Conservation (phyloP, 2,113 vertebrate genomes). For the Thinocorus orbignyianus region DNA sequence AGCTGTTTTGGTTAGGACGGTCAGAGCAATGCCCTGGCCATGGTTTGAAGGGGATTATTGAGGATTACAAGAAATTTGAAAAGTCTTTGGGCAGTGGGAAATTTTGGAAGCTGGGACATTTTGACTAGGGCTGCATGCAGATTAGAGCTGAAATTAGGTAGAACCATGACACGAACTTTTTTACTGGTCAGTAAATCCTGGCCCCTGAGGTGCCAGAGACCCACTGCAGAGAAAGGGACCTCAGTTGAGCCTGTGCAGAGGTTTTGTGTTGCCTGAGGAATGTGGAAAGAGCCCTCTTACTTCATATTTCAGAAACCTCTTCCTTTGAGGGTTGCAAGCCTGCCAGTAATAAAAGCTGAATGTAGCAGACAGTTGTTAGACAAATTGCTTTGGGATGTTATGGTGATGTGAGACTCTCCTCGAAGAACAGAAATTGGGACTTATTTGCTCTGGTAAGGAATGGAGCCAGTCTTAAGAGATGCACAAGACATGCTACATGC, state of each 20-base stretch:
- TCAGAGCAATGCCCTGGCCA: background rate
- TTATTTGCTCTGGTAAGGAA: background rate
- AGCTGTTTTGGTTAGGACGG: background rate
- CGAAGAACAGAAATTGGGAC: background rate
- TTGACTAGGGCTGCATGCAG: background rate
- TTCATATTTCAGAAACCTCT: background rate
- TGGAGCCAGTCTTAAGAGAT: background rate
- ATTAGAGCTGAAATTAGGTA: background rate
- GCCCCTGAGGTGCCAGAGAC: background rate
- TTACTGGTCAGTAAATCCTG: background rate
- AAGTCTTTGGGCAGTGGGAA: background rate
- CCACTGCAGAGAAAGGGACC: background rate
- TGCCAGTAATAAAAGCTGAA: background rate
- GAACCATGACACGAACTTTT: background rate
- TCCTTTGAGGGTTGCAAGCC: background rate
- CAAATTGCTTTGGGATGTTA: slow-evolving; percentile 2
- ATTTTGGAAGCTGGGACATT: background rate
- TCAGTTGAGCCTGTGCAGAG: background rate
- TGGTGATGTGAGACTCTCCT: fast-evolving
- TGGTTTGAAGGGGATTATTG: background rate
- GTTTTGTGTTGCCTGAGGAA: background rate
- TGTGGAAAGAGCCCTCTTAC: background rate
- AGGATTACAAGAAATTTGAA: background rate
- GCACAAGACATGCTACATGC: background rate
- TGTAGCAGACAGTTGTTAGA: background rate